Percentiles rank a stretch among this genome's conserved stretches.
Conservation (phyloP, 2,113 vertebrate species). For the Phalacrocorax pelagicus region DNA sequence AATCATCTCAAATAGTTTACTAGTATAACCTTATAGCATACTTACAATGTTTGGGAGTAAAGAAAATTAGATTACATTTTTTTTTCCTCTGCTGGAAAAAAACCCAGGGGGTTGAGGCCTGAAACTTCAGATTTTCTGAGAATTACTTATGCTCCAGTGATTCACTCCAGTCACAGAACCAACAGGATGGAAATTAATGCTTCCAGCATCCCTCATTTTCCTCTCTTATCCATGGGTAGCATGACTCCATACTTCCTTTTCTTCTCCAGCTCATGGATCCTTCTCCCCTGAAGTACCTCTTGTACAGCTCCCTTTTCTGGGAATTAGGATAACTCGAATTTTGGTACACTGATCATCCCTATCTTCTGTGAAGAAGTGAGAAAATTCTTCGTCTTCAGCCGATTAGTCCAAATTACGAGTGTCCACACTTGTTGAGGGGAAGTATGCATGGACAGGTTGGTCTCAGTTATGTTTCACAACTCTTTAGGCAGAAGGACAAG, state of each 20-base stretch:
- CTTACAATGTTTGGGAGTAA: background rate
- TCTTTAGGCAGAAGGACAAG: background rate
- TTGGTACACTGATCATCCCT: background rate
- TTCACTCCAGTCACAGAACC: background rate
- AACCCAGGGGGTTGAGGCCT: fast-evolving
- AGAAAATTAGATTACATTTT: background rate
- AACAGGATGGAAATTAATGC: background rate
- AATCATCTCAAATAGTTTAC: background rate
- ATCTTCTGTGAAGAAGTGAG: background rate
- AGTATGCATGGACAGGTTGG: too few relatives aligned
- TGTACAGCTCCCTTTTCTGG: background rate
- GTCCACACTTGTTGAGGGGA: background rate
- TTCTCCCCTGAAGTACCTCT: background rate
- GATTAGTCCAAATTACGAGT: background rate
- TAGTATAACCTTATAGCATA: background rate
- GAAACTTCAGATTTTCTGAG: background rate
- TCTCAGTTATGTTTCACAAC: background rate
- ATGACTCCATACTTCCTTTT: background rate
- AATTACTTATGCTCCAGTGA: background rate
- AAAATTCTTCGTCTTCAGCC: background rate
- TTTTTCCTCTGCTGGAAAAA: background rate
- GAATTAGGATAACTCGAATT: background rate
- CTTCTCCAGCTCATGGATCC: background rate
- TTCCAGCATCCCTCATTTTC: background rate
- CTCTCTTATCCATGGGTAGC: background rate